Percentiles rank a stretch among this genome's conserved stretches.
phyloP scores from a whole-genome alignment of 2,113 vertebrate genomes.

The Euleptes europaea region DNA sequence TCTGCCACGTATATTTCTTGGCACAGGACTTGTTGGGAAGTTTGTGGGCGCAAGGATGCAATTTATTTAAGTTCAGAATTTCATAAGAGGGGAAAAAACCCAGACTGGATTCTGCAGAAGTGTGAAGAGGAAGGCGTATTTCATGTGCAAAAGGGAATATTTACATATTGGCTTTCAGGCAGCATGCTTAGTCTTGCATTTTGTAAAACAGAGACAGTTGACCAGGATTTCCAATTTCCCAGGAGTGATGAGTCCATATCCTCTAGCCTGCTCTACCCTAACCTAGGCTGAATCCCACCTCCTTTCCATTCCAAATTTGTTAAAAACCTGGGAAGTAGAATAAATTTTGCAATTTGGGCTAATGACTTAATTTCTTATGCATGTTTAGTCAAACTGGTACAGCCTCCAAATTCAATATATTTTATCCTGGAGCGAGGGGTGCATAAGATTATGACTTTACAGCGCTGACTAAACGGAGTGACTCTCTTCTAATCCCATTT shows the following conservation, averaged over 20 bases:
- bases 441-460: not conserved
- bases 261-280: not conserved
- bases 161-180: not conserved
- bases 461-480: no score
- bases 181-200: not conserved
- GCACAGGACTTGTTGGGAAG: not conserved
- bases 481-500: no score
- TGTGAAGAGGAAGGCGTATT: not conserved
- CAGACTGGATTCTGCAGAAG: not conserved
- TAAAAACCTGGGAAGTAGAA: not conserved
- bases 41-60: not conserved
- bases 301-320: not conserved
- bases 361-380: not conserved
- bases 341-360: not conserved
- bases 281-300: not conserved
- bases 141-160: not conserved
- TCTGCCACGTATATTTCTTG: not conserved
- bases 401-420: not conserved
- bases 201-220: not conserved
- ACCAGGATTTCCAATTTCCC: not conserved
- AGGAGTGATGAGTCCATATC: not conserved
- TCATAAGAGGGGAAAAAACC: not conserved
- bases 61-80: not conserved
- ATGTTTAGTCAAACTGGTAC: no score
- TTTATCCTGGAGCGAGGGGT: not conserved